Conservation (phyloP, 2,888 invertebrate species). For the Diplazon laetatorius region DNA sequence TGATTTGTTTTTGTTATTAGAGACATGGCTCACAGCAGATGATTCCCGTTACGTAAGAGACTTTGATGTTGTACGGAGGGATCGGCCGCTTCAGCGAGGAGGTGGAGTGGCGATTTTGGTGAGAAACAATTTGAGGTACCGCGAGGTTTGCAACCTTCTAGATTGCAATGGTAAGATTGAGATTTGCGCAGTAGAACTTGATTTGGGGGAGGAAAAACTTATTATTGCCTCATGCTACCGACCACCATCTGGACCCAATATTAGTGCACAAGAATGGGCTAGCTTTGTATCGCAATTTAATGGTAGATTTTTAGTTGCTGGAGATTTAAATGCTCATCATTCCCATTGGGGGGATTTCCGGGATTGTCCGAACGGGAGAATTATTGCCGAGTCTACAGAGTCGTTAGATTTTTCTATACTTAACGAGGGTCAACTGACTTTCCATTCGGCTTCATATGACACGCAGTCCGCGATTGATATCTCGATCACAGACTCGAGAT, state of each 20-base stretch:
- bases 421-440: conserved; percentile 38
- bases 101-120: conserved; percentile 49
- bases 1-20: conserved; percentile 51
- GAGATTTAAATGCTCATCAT: not conserved
- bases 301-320: not conserved
- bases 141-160: not conserved
- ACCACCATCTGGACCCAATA: conserved; percentile 7
- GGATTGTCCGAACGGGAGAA: conserved; percentile 12
- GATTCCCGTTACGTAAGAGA: conserved; percentile 20
- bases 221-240: conserved; percentile 43
- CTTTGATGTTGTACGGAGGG: conserved; percentile 50
- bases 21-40: conserved; percentile 41
- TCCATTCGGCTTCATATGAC: conserved; percentile 11
- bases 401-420: conserved; percentile 17
- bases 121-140: conserved; percentile 32
- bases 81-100: conserved; percentile 15
- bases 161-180: conserved; percentile 48
- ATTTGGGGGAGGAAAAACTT: conserved; percentile 30
- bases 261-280: not conserved
- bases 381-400: conserved; percentile 23
- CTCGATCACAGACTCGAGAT: conserved; percentile 7
- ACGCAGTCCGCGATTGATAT: conserved; percentile 43
- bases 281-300: not conserved
- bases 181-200: conserved; percentile 43
- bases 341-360: not conserved